phyloP scores from a whole-genome alignment of 2,797 vertebrate species.

The Poecilia gillii region DNA sequence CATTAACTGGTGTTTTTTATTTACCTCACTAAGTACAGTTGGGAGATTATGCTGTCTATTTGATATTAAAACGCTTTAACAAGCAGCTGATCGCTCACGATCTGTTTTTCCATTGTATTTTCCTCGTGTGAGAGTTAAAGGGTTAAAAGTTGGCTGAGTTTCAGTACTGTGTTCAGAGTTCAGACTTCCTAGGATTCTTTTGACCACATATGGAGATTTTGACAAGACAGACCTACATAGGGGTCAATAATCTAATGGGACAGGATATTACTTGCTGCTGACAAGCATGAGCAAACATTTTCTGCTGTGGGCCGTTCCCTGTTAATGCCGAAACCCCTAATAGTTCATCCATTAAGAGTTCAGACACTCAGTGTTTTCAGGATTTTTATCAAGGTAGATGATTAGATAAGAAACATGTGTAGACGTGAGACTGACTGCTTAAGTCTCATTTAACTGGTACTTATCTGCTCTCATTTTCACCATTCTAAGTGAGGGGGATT shows the following conservation, averaged over 20 bases:
- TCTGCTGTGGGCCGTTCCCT: constrained; percentile 8
- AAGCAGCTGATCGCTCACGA: too few species aligned
- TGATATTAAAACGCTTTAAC: background rate
- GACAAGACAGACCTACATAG: background rate
- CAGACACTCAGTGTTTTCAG: background rate
- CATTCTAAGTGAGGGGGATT: background rate
- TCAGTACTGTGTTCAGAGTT: background rate
- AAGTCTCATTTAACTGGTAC: background rate
- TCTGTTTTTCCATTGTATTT: too few species aligned
- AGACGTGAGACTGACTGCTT: constrained; percentile 5
- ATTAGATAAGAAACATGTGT: constrained; percentile 22
- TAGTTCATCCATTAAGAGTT: constrained; percentile 33
- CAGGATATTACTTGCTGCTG: constrained; percentile 4
- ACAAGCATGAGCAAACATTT: constrained; percentile 12
- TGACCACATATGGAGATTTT: constrained; percentile 13
- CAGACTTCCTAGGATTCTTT: background rate
- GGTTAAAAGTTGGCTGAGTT: background rate
- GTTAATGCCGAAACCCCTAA: constrained; percentile 2
- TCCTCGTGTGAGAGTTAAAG: too few species aligned
- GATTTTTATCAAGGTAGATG: constrained; percentile 16
- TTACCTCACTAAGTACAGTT: background rate
- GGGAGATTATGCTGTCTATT: background rate
- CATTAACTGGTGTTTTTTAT: background rate
- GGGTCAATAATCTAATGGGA: background rate
- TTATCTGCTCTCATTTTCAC: background rate